Evolutionary conservation across 2,797 vertebrate genomes (phyloP).

Genomic region (Sarcoramphus papa): DNA sequence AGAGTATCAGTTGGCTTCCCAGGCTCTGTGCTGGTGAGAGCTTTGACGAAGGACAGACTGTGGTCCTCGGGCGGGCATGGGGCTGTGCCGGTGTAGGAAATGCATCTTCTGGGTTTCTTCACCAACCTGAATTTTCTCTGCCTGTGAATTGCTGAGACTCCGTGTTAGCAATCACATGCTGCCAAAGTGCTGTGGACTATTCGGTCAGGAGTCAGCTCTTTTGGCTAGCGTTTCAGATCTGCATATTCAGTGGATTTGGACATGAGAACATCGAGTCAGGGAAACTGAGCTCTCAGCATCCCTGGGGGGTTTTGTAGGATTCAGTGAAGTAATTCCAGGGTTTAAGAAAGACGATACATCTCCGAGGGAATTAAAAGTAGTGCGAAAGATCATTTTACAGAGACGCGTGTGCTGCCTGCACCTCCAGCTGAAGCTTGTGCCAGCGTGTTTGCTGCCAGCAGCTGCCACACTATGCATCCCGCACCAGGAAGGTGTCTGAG

Average conservation of each 20-base stretch:
- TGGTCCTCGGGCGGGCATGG: rapidly evolving
- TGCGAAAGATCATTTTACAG: background rate
- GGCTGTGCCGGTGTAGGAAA: background rate
- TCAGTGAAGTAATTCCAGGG: background rate
- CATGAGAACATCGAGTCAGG: background rate
- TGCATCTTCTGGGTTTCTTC: background rate
- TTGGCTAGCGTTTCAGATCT: rapidly evolving
- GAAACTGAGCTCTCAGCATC: background rate
- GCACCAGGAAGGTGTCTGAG: rapidly evolving
- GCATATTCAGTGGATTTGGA: background rate
- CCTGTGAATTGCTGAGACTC: background rate
- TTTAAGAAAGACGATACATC: background rate
- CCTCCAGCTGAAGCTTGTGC: background rate
- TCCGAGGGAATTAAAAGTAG: background rate
- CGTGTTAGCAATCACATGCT: rapidly evolving
- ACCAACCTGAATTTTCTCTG: background rate
- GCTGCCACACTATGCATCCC: background rate
- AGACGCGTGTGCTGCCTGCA: rapidly evolving
- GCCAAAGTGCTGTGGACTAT: background rate
- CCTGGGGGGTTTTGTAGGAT: background rate
- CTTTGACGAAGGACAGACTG: rapidly evolving
- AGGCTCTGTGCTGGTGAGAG: background rate
- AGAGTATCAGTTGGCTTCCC: background rate
- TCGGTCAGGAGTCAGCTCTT: rapidly evolving
- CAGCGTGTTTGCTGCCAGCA: background rate